Conservation (phyloP, 2,888 invertebrate species). For the Netelia melanura region DNA sequence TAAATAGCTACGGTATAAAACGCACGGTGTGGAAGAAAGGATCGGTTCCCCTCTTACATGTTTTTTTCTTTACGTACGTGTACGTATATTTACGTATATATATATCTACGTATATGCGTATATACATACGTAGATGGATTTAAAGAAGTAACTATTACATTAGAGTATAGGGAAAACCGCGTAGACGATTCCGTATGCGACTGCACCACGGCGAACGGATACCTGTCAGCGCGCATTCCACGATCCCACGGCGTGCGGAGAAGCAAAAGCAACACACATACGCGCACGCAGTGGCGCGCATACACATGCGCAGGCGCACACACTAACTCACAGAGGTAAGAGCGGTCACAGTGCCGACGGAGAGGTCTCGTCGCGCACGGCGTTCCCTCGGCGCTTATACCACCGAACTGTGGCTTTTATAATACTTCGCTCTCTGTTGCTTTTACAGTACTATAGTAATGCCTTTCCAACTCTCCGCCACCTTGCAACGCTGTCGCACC, state of each 20-base stretch:
- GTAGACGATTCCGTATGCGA: slow-evolving; percentile 76
- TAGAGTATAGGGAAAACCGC: slow-evolving; percentile 52
- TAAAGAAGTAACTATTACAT: neutral
- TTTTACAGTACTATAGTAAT: neutral
- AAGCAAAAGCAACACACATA: slow-evolving; percentile 43
- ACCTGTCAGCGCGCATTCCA: slow-evolving; percentile 83
- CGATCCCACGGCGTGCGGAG: slow-evolving; percentile 74
- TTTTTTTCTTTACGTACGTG: neutral
- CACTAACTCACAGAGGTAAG: slow-evolving; percentile 38
- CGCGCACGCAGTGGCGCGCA: too few relatives aligned
- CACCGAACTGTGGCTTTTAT: too few relatives aligned
- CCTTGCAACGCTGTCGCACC: slow-evolving; percentile 53
- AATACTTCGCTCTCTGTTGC: too few relatives aligned
- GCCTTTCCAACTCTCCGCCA: slow-evolving; percentile 49
- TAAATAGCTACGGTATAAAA: slow-evolving; percentile 49
- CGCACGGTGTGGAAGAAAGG: slow-evolving; percentile 45
- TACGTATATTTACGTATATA: too few relatives aligned
- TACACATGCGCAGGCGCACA: too few relatives aligned
- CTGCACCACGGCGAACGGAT: slow-evolving; percentile 75
- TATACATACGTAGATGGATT: neutral
- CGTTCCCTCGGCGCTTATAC: slow-evolving; percentile 9
- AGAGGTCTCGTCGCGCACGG: neutral
- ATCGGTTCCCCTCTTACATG: neutral
- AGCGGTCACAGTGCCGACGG: slow-evolving; percentile 56
- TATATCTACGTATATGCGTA: too few relatives aligned